Conservation (phyloP, 2,888 invertebrate genomes). For the Cosmorhoe ocellata region DNA sequence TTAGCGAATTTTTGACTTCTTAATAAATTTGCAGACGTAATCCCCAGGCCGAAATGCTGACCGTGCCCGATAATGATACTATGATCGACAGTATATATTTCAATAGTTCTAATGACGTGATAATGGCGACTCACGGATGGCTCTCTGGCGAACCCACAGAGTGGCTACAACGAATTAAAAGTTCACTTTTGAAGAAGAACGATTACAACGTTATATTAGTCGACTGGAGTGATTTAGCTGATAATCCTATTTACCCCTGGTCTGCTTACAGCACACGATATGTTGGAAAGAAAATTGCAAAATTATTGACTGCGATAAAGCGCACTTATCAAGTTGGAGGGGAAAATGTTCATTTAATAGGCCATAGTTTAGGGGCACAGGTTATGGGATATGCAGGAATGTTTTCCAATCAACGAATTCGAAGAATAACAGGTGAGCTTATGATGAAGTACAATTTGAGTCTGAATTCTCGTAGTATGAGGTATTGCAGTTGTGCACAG, state of each 20-base stretch:
- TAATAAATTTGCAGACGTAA: conserved; percentile 51
- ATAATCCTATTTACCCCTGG: conserved; percentile 65
- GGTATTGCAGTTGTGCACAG: no score
- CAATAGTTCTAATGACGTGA: conserved; percentile 65
- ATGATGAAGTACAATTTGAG: no score
- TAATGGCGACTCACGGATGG: conserved; percentile 82
- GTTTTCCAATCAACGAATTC: conserved; percentile 65
- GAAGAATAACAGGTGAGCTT: conserved; percentile 82
- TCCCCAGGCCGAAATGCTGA: conserved; percentile 51
- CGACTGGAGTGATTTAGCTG: conserved; percentile 71
- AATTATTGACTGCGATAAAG: conserved; percentile 50
- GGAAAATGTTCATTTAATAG: conserved; percentile 64
- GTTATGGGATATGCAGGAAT: conserved; percentile 83
- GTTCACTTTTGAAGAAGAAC: conserved; percentile 58
- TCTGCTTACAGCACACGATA: conserved; percentile 69
- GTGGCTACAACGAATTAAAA: conserved; percentile 69
- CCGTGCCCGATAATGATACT: conserved; percentile 44
- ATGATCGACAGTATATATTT: conserved; percentile 57
- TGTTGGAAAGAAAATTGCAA: conserved; percentile 63
- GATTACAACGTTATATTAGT: conserved; percentile 78
- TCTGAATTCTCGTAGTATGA: no score
- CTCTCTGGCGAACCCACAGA: conserved; percentile 59
- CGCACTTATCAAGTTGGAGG: conserved; percentile 43
- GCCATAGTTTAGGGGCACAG: conserved; percentile 84
- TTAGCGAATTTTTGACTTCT: background rate